Evolutionary conservation across 2,888 invertebrate species (phyloP), one percentile per base, ranked within the genome.

Genomic region (Sinodicranocentrus sp.): DNA sequence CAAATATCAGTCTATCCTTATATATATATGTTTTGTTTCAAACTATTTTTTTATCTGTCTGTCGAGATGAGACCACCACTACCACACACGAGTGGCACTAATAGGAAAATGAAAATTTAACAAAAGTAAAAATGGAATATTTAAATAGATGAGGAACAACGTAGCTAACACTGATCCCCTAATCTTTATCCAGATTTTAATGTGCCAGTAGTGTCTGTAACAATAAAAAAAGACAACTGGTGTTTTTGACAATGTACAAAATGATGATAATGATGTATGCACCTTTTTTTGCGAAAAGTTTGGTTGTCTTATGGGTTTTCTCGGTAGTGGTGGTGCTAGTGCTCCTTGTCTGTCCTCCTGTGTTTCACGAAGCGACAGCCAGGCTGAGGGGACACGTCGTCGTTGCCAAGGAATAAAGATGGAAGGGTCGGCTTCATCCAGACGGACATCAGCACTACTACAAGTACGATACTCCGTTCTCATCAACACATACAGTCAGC

Each of bases 321-420:
- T 57, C 48, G 25, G 75, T 75, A 28, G 67, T 77, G 73, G 25
- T 73, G 44, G 43, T 59, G 71, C 13, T 72, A 39, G 39, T 73
- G 76, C 67, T 77, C 65, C 76, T 54, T 17, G 10, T 48, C 25
- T 44, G 52, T 70, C 39, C 39, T 70, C 25, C 54, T 54, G 67
- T 77, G 43, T 44, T 77, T 5, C 76, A 77, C 67, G 67, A 77
- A 67, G 48, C 44, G 52, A 59, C 59, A 52, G 52, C 52, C 52
- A 52, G 52, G 52, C 52, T 10, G 17, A 67, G 48, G 67, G 25
- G 76, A 61, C 63, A 61, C 63, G 63, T 63, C 76, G 76, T 77
- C 76, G 67, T 77, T 77, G 67, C 67, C 76, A 67, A 77, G 76
- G 67, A 77, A 76, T 76, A 77, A 77, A 77, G 67, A 77, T 77